Conservation (phyloP, 2,113 vertebrate species). For the Erythrolamprus reginae region DNA sequence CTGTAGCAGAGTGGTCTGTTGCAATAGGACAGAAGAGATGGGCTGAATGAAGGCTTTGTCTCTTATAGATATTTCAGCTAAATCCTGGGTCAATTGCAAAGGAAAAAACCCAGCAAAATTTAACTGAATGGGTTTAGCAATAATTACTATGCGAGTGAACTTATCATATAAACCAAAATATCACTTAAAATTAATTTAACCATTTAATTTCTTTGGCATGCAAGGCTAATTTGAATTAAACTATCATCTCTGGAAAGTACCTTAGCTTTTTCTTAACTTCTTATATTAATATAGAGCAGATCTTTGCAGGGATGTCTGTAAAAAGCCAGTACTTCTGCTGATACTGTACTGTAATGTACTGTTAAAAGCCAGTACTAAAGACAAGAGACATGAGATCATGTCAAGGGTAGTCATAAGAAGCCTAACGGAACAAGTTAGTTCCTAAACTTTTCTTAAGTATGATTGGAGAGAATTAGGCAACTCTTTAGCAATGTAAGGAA, state of each 20-base stretch:
- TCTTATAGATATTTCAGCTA: not conserved
- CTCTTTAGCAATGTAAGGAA: not conserved
- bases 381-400: not conserved
- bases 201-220: constrained; percentile 54
- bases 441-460: not conserved
- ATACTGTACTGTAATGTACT: too few relatives aligned
- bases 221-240: constrained; percentile 58
- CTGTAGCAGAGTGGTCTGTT: not conserved
- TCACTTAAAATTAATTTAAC: not conserved
- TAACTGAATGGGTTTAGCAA: not conserved
- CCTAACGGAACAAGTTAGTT: not conserved
- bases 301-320: not conserved
- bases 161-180: not conserved
- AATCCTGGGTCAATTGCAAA: not conserved
- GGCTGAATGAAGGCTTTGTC: not conserved
- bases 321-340: not conserved
- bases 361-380: too few relatives aligned
- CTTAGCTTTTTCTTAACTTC: not conserved
- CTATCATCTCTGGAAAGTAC: not conserved
- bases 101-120: not conserved
- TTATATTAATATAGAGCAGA: not conserved
- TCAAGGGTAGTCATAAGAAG: not conserved
- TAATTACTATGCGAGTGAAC: too few relatives aligned
- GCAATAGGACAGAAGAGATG: not conserved
- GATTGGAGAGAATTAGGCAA: not conserved